Conservation (phyloP, 2,888 invertebrate species). For the Brachypterus glaber region DNA sequence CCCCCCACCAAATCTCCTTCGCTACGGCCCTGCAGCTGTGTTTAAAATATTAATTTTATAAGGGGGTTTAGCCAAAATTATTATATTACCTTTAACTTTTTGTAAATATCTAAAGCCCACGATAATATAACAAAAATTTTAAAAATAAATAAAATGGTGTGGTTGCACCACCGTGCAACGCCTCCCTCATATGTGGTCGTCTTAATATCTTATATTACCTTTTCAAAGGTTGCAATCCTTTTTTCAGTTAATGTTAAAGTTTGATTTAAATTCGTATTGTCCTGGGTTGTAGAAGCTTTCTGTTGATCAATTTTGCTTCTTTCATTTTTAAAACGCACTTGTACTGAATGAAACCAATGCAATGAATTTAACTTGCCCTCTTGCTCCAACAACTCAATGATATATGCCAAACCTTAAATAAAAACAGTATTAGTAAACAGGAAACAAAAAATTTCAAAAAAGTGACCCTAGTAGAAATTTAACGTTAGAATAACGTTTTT, state of each 20-base stretch:
- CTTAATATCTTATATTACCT: no score
- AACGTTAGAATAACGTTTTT: no score
- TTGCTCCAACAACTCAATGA: conserved; percentile 83
- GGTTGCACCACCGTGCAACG: no score
- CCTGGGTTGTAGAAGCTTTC: conserved; percentile 43
- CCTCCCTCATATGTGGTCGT: no score
- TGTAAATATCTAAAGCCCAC: no score
- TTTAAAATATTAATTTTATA: no score
- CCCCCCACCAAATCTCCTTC: no score
- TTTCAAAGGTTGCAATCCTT: conserved; percentile 63
- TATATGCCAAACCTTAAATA: conserved; percentile 66
- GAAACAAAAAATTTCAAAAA: neutral
- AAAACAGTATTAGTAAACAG: conserved; percentile 1
- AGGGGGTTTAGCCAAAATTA: no score
- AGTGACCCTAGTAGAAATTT: neutral
- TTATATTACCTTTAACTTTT: no score
- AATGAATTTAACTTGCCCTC: conserved; percentile 76
- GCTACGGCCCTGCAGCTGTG: no score
- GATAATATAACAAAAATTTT: no score
- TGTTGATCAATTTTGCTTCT: conserved; percentile 47
- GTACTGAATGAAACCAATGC: conserved; percentile 90
- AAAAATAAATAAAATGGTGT: conserved; percentile 4
- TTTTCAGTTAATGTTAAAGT: conserved; percentile 82
- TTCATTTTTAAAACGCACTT: conserved; percentile 61
- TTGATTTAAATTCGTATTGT: conserved; percentile 86